Evolutionary conservation across 2,888 invertebrate species (phyloP).

Genomic region (Vesta saturnalis): DNA sequence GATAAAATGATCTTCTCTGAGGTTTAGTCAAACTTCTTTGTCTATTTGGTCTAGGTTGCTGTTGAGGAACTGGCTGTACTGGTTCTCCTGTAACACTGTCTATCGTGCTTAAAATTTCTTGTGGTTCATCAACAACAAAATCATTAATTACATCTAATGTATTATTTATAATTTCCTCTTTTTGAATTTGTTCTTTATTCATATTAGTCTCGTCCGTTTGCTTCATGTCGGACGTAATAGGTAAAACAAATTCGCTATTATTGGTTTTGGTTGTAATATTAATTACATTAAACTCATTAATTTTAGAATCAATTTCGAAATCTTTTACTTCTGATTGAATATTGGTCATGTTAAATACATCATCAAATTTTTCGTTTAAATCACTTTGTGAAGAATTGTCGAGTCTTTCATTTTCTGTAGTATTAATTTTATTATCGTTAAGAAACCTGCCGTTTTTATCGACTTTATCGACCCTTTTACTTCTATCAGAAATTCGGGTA

Average conservation of each 20-base stretch:
- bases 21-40: constrained; percentile 63
- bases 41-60: constrained; percentile 61
- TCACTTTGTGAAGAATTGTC: constrained; percentile 17
- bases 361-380: constrained; percentile 14
- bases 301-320: constrained; percentile 27
- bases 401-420: constrained; percentile 16
- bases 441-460: constrained; percentile 9
- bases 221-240: constrained; percentile 9
- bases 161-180: constrained; percentile 23
- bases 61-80: constrained; percentile 52
- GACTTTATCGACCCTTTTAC: constrained; percentile 26
- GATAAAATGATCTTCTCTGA: constrained; percentile 65
- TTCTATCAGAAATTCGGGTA: constrained; percentile 39
- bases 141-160: constrained; percentile 16
- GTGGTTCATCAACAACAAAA: constrained; percentile 17
- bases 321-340: constrained; percentile 20
- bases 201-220: constrained; percentile 19
- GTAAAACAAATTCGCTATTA: constrained; percentile 28
- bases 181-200: constrained; percentile 42
- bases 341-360: constrained; percentile 9
- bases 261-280: constrained; percentile 19
- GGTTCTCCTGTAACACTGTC: constrained; percentile 44
- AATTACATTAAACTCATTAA: constrained; percentile 22
- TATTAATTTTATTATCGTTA: neutral
- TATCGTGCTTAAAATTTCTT: constrained; percentile 31